phyloP scores from a whole-genome alignment of 2,797 vertebrate species.

The Parambassis ranga region DNA sequence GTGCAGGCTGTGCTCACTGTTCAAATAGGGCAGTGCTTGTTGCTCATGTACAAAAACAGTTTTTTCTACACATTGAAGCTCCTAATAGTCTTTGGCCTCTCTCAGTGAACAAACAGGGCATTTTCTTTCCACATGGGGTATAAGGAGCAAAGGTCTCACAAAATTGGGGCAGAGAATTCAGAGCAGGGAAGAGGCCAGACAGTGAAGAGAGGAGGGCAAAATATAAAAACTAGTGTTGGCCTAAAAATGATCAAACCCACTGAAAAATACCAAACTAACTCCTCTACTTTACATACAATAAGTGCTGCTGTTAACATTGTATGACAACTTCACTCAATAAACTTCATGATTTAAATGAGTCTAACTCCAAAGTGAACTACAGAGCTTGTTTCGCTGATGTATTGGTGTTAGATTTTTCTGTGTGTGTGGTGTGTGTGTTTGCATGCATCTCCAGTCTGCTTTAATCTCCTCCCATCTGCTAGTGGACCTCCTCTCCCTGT shows the following conservation, averaged over 20 bases:
- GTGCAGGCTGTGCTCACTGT: neutral
- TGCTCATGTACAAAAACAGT: neutral
- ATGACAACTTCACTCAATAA: neutral
- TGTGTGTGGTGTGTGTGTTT: slow-evolving; percentile 23
- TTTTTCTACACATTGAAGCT: slow-evolving; percentile 18
- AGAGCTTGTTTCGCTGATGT: slow-evolving; percentile 7
- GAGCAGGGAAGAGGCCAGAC: slow-evolving; percentile 27
- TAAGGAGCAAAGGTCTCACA: slow-evolving; percentile 48
- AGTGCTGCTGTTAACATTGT: neutral
- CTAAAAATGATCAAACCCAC: slow-evolving; percentile 1
- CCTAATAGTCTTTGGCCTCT: slow-evolving; percentile 35
- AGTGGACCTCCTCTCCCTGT: slow-evolving; percentile 71
- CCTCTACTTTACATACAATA: neutral
- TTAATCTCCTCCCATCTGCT: slow-evolving; percentile 80
- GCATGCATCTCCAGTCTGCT: slow-evolving; percentile 50
- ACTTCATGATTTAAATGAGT: slow-evolving; percentile 35
- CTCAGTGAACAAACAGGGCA: slow-evolving; percentile 32
- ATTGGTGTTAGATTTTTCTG: slow-evolving; percentile 1
- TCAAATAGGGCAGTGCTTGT: slow-evolving; percentile 6
- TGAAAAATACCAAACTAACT: neutral
- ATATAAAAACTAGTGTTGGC: slow-evolving; percentile 13
- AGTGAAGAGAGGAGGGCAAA: slow-evolving; percentile 8
- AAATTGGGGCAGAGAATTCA: slow-evolving; percentile 62
- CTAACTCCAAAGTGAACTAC: slow-evolving; percentile 21
- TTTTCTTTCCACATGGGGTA: slow-evolving; percentile 46